These are phyloP conservation scores for Chaenocephalus aceratus DNA, from an alignment of 2,113 vertebrate genomes.

Conservation along the genomic window DNA sequence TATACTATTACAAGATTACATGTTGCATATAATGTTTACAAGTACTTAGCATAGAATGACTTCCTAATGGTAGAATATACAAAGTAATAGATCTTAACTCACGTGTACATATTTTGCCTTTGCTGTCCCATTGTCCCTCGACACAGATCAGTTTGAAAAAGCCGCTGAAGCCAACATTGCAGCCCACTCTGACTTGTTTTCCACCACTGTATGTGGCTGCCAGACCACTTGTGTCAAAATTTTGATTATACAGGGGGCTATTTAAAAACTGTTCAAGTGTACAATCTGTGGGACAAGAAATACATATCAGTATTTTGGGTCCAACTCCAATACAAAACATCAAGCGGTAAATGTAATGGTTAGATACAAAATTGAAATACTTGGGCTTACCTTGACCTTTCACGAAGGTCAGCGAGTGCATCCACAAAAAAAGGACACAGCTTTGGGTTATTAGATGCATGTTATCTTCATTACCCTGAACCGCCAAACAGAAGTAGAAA, in stretches of 20 bases:
- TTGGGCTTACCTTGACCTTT: slow-evolving; percentile 57
- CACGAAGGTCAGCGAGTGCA: slow-evolving; percentile 51
- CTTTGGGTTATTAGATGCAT: slow-evolving; percentile 44
- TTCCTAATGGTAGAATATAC: no score
- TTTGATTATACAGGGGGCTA: neutral
- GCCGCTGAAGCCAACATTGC: slow-evolving; percentile 71
- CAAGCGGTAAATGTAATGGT: neutral
- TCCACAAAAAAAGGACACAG: slow-evolving; percentile 56
- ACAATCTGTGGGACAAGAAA: slow-evolving; percentile 62
- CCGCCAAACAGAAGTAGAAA: slow-evolving; percentile 22
- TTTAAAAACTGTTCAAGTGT: neutral
- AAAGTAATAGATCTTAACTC: slow-evolving; percentile 41
- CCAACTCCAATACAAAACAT: neutral
- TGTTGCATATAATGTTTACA: neutral
- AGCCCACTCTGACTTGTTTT: slow-evolving; percentile 61
- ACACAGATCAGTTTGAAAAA: slow-evolving; percentile 66
- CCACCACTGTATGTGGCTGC: neutral
- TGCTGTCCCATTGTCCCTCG: slow-evolving; percentile 6
- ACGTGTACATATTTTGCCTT: slow-evolving; percentile 61
- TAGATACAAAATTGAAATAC: neutral
- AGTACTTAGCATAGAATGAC: neutral
- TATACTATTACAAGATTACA: neutral
- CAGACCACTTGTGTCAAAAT: slow-evolving; percentile 45
- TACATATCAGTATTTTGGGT: neutral
- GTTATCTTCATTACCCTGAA: slow-evolving; percentile 41